phyloP scores from a whole-genome alignment of 2,797 vertebrate genomes.

The Discoglossus pictus region DNA sequence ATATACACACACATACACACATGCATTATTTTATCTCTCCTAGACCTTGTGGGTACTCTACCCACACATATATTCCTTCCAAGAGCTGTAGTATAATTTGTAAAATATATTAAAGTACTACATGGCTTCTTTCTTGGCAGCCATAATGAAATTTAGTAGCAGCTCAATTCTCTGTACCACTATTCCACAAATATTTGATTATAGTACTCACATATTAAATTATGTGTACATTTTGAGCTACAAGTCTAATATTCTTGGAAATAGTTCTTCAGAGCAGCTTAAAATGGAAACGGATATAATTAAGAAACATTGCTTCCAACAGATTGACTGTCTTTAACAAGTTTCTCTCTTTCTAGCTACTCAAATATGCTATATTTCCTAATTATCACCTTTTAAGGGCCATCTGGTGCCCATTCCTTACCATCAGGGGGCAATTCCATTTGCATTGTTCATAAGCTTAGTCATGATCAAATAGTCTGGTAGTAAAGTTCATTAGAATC shows the following conservation, averaged over 20 bases:
- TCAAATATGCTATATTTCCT: slow-evolving; percentile 99
- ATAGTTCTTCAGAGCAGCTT: slow-evolving; percentile 67
- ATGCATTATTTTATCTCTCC: too few species aligned
- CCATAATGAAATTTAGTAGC: background rate
- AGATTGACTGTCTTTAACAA: slow-evolving; percentile 84
- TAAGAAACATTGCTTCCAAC: slow-evolving; percentile 74
- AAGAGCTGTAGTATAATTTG: too few species aligned
- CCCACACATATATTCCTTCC: too few species aligned
- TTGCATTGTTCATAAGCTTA: slow-evolving; percentile 98
- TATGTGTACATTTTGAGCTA: slow-evolving; percentile 57
- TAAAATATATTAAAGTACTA: too few species aligned
- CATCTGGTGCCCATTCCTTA: slow-evolving; percentile 98
- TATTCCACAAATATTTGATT: slow-evolving; percentile 11
- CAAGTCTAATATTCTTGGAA: slow-evolving; percentile 63
- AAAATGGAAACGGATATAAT: slow-evolving; percentile 76
- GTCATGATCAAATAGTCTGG: slow-evolving; percentile 93
- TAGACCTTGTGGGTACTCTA: too few species aligned
- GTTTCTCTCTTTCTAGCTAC: slow-evolving; percentile 88
- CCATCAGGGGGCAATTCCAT: slow-evolving; percentile 98
- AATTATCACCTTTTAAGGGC: slow-evolving; percentile 99
- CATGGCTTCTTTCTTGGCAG: background rate
- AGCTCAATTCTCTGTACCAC: too few species aligned
- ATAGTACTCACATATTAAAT: slow-evolving; percentile 33
- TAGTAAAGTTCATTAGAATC: slow-evolving; percentile 95
- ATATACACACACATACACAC: too few species aligned